Base-by-base conservation (phyloP, 2,113 vertebrate species). In the Mus spicilegus region DNA sequence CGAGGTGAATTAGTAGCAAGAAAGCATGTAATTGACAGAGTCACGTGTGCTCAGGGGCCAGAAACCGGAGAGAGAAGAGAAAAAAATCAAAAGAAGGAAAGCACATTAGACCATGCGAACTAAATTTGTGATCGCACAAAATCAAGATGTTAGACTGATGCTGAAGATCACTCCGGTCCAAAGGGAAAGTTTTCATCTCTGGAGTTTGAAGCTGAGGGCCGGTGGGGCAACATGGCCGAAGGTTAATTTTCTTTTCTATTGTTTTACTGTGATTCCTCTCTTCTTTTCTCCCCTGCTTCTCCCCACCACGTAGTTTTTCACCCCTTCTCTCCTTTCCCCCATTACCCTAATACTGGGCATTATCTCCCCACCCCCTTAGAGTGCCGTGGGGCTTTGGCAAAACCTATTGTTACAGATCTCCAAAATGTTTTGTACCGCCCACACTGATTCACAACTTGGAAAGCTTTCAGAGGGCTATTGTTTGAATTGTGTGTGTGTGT, bases 161-260 rank as follows among this genome's bases (percentile, higher is more conserved):
- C 99, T 98, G 99, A 99, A 98, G 98, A 99, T 98, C 98, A 98
- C 98, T 98, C 98, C 99, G 98, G 98, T 99, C 99, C 99, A 98
- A 99, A 98, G 99, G 99, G 99, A 99, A 99, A 99, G 99, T 99
- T 99, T 99, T 99, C 99, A 99, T 99, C 99, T 99, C 97, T 98
- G 98, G 99, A 99, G 99, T 99, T 99, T 99, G 99, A 99, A 99
- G 98, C 99, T 98, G 99, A 99, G 99, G 99, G 99, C 99, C 99
- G 98, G 99, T 99, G 99, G 99, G 99, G 99, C 99, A 99, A 99
- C 99, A 99, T 99, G 99, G 99, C 99, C 99, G 99, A 99, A 99
- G 99, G 99, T 99, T 99, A 99, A 98, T 99, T 98, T 99, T 98
- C 97, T 98, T 98, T 98, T 98, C 98, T 98, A 97, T 98, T 98